Evolutionary conservation across 1,140 invertebrate genomes (phyloP), one percentile per base, ranked within the genome.

Genomic region (Pachyrhynchus sulphureomaculatus): DNA sequence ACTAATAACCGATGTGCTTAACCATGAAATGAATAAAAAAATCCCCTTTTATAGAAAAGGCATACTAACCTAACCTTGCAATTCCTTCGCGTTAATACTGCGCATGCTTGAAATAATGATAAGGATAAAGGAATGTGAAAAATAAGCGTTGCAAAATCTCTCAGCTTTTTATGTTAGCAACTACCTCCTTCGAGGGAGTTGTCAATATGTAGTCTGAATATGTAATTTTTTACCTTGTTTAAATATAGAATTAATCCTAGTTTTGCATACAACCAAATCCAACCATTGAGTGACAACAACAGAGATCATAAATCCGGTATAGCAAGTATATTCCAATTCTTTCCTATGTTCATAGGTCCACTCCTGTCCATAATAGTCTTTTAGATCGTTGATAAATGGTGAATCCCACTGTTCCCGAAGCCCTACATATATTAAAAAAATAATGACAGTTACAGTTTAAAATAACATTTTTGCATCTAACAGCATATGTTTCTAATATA

Each of bases 201-300:
- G n/a, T n/a, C n/a, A n/a, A n/a, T n/a, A n/a, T n/a, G n/a, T n/a
- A n/a, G n/a, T n/a, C n/a, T n/a, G n/a, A n/a, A n/a, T n/a, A n/a
- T n/a, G n/a, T n/a, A n/a, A n/a, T n/a, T n/a, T n/a, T 83, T 88
- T 86, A 79, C 90, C 90, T 74, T 94, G 91, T 44, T 91, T 86
- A 64, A 91, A 79, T 49, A 94, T 84, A 0, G 91, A 93, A 68
- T 91, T 89, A 54, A 85, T 81, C 57, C 92, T 78, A 0, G 92
- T 94, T 73, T 94, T 94, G 71, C 90, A 93, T 73, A 93, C 91
- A 48, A 94, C 84, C 49, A 93, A 77, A 79, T 93, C 90, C 62
- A 89, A 84, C 88, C 90, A 91, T 77, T 94, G 92, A 2, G 91
- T 90, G 21, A 93, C 84, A 1, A 94, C 90, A 62, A 94, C 92